Percentiles rank a stretch among this genome's conserved stretches.
Evolutionary conservation across 2,113 vertebrate genomes (phyloP).

Genomic region (Pleuronectes platessa): DNA sequence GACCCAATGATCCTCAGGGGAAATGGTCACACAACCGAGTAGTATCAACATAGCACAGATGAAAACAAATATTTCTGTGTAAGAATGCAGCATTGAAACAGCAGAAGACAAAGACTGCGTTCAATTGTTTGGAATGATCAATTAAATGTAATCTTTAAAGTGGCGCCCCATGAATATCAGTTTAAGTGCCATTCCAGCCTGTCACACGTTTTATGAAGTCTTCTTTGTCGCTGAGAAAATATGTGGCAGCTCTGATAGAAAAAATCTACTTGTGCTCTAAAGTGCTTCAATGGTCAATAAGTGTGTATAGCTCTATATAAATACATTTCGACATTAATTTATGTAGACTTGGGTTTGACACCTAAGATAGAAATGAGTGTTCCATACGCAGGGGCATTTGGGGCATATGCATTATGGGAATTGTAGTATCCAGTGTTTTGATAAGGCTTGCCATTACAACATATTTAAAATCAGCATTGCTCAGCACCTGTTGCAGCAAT

Average conservation of each 20-base stretch:
- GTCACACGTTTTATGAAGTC: neutral
- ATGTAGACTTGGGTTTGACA: neutral
- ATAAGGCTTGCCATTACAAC: too few species aligned
- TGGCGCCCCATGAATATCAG: neutral
- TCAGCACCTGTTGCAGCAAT: neutral
- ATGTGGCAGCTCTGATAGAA: too few species aligned
- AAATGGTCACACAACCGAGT: neutral
- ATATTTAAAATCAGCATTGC: neutral
- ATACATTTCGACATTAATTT: neutral
- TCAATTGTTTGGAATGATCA: neutral
- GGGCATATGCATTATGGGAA: neutral
- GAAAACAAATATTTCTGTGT: neutral
- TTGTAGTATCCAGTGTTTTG: neutral
- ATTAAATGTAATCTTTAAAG: neutral
- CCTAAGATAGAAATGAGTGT: neutral
- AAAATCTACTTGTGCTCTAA: too few species aligned
- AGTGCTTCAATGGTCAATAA: too few species aligned
- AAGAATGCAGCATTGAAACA: neutral
- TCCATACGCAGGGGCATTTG: neutral
- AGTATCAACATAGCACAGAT: neutral
- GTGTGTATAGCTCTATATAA: neutral
- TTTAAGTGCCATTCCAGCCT: neutral
- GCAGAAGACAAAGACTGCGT: neutral
- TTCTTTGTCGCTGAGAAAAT: neutral
- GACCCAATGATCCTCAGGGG: slow-evolving; percentile 19